These are phyloP conservation scores for Chiloscyllium punctatum DNA, from an alignment of 2,797 vertebrate genomes.

Conservation along the genomic window DNA sequence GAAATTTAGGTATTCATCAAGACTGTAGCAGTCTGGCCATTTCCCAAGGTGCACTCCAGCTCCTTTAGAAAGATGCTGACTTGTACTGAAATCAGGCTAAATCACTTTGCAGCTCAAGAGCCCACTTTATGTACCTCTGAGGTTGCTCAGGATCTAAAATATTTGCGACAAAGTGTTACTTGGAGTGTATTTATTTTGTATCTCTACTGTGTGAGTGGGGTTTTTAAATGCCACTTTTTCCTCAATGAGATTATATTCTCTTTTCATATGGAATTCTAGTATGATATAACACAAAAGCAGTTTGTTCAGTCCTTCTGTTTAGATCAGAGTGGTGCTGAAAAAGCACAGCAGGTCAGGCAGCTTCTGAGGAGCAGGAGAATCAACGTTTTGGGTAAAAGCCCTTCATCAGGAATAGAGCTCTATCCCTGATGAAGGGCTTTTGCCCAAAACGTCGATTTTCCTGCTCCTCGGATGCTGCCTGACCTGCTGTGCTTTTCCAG, in stretches of 20 bases:
- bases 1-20: not conserved
- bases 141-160: too few species aligned
- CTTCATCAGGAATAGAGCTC: too few species aligned
- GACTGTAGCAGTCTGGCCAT: not conserved
- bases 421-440: too few species aligned
- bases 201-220: not conserved
- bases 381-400: too few species aligned
- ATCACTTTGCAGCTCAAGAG: not conserved
- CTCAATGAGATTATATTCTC: not conserved
- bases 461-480: too few species aligned
- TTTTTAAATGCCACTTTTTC: not conserved
- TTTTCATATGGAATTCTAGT: not conserved
- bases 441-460: too few species aligned
- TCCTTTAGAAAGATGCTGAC: not conserved
- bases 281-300: not conserved
- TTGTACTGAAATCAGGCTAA: not conserved
- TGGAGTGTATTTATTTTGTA: not conserved
- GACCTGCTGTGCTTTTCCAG: too few species aligned
- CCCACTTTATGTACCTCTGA: not conserved
- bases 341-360: too few species aligned
- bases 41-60: not conserved
- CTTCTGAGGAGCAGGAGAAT: too few species aligned
- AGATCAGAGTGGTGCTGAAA: too few species aligned
- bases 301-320: too few species aligned
- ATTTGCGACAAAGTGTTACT: not conserved